phyloP scores from a whole-genome alignment of 64 coral and sea anemone species.

The Pachyseris speciosa region DNA sequence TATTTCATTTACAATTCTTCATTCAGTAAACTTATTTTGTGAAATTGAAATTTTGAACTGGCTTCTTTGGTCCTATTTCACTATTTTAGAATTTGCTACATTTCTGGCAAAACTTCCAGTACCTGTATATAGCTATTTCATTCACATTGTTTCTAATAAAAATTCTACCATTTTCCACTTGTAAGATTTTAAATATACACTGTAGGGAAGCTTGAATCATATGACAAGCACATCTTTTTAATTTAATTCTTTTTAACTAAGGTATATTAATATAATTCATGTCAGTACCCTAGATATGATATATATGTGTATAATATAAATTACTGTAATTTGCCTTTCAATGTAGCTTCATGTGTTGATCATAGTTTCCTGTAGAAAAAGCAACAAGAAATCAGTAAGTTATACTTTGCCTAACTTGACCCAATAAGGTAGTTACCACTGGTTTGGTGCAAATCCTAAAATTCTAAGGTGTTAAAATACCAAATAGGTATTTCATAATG shows the following conservation, averaged over 20 bases:
- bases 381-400: background rate
- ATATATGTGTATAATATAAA: slow-evolving; percentile 9
- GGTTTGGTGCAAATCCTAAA: too few species aligned
- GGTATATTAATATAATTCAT: background rate
- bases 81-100: background rate
- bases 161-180: background rate
- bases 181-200: slow-evolving; percentile 27
- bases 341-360: slow-evolving; percentile 2
- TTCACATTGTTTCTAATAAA: background rate
- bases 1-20: background rate
- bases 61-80: background rate
- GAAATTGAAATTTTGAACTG: background rate
- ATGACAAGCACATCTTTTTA: background rate
- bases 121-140: background rate
- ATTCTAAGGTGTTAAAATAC: too few species aligned
- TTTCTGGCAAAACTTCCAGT: background rate
- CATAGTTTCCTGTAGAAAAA: slow-evolving; percentile 13
- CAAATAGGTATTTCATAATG: too few species aligned
- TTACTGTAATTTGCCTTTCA: background rate
- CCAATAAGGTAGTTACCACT: background rate
- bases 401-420: background rate
- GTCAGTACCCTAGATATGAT: background rate
- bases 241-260: background rate
- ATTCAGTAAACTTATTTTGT: background rate
- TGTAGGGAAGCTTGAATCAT: background rate